phyloP scores from a whole-genome alignment of 1,140 invertebrate species.

The Chionoecetes opilio region DNA sequence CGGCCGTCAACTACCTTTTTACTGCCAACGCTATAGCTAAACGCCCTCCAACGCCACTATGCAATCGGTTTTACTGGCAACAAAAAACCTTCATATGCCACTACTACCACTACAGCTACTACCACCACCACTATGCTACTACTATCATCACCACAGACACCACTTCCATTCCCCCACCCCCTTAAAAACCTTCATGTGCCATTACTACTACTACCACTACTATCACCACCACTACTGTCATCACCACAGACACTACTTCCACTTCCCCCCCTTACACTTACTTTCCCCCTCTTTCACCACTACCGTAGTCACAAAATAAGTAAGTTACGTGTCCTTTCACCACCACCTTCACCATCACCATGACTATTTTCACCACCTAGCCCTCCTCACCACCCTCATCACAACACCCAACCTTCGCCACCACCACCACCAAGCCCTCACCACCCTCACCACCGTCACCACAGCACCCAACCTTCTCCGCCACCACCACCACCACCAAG shows the following conservation, averaged over 20 bases:
- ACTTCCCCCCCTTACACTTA: too few species aligned
- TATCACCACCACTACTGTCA: not conserved
- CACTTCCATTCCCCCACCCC: not conserved
- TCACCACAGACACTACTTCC: not conserved
- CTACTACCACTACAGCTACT: not conserved
- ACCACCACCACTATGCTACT: not conserved
- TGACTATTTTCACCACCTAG: not conserved
- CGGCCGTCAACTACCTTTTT: slow-evolving; percentile 13
- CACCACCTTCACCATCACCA: not conserved
- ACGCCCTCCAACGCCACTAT: slow-evolving; percentile 1
- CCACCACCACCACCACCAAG: not conserved
- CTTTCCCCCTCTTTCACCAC: too few species aligned
- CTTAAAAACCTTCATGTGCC: too few species aligned
- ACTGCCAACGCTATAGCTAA: slow-evolving; percentile 11
- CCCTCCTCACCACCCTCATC: not conserved
- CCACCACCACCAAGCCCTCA: not conserved
- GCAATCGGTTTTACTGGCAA: slow-evolving; percentile 18
- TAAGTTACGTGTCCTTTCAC: not conserved
- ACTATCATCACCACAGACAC: not conserved
- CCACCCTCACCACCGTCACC: not conserved
- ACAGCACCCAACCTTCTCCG: not conserved
- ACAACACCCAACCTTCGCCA: not conserved
- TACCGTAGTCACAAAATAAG: too few species aligned
- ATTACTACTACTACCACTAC: too few species aligned
- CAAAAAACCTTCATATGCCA: not conserved